phyloP scores from a whole-genome alignment of 2,797 vertebrate species.

The Columba guinea region DNA sequence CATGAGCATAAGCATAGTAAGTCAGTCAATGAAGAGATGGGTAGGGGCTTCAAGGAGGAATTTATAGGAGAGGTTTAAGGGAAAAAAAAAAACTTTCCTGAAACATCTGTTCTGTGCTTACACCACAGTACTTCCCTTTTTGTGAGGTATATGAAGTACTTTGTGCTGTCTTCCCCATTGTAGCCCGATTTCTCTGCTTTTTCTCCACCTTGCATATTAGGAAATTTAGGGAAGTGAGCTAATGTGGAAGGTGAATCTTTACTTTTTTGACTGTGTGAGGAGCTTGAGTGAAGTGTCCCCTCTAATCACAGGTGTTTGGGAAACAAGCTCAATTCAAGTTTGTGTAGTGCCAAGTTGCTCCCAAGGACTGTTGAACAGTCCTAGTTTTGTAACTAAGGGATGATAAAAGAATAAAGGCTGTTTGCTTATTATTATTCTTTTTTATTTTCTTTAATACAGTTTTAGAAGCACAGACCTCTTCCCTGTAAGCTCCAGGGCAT shows the following conservation, averaged over 20 bases:
- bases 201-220: background rate
- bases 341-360: background rate
- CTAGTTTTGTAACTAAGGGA: background rate
- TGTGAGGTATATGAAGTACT: background rate
- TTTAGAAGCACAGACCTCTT: background rate
- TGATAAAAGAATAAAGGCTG: constrained; percentile 18
- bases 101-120: background rate
- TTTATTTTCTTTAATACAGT: background rate
- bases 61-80: background rate
- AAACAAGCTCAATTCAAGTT: background rate
- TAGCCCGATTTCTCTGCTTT: background rate
- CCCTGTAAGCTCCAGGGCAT: background rate
- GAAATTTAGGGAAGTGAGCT: background rate
- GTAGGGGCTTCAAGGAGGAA: background rate
- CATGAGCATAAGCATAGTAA: background rate
- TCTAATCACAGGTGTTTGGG: background rate
- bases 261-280: background rate
- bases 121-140: background rate
- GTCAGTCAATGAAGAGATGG: background rate
- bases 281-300: background rate
- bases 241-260: background rate
- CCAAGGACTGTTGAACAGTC: background rate
- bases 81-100: background rate
- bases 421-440: background rate
- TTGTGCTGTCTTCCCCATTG: background rate